Evolutionary conservation across 2,888 invertebrate species (phyloP), one percentile per base, ranked within the genome.

Genomic region (Melitaea athalia): DNA sequence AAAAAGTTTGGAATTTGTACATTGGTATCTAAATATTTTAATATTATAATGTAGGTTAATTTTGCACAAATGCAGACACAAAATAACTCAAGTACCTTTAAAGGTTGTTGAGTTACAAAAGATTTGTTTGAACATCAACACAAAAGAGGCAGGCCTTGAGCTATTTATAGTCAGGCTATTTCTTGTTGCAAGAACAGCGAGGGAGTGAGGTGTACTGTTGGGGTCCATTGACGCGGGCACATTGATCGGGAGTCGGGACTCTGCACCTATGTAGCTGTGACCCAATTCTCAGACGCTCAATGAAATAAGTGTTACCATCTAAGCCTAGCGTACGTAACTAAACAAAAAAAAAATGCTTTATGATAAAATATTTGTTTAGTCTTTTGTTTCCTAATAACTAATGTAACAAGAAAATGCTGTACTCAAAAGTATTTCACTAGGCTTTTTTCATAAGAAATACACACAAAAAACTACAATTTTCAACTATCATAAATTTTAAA

Each of bases 231-330:
- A 90, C 83, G 89, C 83, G 80, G 82, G 77, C 70, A 71, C 79
- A 89, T 90, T 86, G 91, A 91, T 89, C 79, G 80, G 67, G 74
- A 79, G 91, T 89, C 79, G 80, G 67, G 74, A 79, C 81, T 78
- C 80, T 86, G 86, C 82, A 76, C 68, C 81, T 77, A n/a, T n/a
- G n/a, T n/a, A 82, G 83, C 80, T 79, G 71, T 89, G 90, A 89
- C 91, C 91, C 80, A 90, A 81, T 89, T 92, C 79, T 76, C 79
- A 79, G 24, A 24, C 81, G 81, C 84, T 91, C 89, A 92, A 91
- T 91, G 91, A 85, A 84, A 81, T 73, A 78, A 79, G 81, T 79
- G 80, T 78, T 74, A 77, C 72, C 75, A 74, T 62, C 31, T 31
- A 42, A 59, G 59, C 42, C 52, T 61, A 68, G 64, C 59, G 17